These are phyloP conservation scores for Pollenia amentaria DNA, from an alignment of 2,888 invertebrate species.

Conservation along the genomic window DNA sequence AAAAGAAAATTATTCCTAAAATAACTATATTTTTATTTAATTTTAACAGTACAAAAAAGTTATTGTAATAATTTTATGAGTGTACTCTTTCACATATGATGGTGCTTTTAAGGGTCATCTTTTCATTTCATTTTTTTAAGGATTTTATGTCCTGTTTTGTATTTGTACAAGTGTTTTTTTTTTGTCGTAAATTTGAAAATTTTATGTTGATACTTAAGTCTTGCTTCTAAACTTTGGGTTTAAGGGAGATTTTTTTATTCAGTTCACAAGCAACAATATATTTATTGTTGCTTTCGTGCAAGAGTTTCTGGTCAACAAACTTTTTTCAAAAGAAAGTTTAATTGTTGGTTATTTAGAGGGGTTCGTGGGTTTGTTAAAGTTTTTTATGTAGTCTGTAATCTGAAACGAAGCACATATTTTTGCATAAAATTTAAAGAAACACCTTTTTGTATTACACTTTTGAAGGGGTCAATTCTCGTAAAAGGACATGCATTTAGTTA, in stretches of 20 bases:
- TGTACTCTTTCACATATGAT: neutral
- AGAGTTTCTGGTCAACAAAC: constrained; percentile 70
- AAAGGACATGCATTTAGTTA: constrained; percentile 9
- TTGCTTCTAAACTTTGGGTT: constrained; percentile 59
- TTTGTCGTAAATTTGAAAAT: constrained; percentile 58
- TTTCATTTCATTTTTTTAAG: constrained; percentile 24
- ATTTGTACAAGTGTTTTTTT: constrained; percentile 9
- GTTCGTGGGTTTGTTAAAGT: neutral
- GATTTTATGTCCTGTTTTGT: constrained; percentile 34
- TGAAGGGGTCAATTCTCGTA: neutral
- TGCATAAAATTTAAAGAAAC: constrained; percentile 54
- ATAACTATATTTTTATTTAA: too few species aligned
- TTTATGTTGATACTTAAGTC: constrained; percentile 72
- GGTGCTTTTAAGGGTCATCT: constrained; percentile 63
- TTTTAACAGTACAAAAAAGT: too few species aligned
- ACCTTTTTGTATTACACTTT: constrained; percentile 50
- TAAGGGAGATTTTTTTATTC: neutral
- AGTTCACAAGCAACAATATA: constrained; percentile 36
- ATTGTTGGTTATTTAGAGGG: constrained; percentile 67
- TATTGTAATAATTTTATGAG: neutral
- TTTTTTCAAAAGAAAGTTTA: constrained; percentile 70
- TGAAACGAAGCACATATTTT: constrained; percentile 44
- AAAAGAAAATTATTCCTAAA: too few species aligned
- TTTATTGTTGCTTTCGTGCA: constrained; percentile 42
- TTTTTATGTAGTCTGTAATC: constrained; percentile 17